Conservation (phyloP, 2,113 vertebrate species). For the Planiliza haematocheilus region DNA sequence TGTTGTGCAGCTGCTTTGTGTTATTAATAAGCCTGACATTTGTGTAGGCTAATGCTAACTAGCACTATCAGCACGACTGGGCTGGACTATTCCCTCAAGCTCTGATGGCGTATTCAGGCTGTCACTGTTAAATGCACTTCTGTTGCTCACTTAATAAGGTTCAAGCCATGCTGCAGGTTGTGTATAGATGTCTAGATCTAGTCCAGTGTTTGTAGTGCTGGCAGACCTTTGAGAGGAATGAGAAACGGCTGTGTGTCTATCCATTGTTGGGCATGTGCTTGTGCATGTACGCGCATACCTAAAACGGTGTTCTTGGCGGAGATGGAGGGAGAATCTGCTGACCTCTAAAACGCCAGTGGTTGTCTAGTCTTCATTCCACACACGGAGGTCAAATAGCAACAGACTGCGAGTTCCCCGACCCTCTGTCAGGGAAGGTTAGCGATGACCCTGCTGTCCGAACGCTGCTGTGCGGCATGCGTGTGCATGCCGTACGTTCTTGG, state of each 20-base stretch:
- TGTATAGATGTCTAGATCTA: neutral
- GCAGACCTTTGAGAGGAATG: neutral
- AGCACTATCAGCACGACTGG: slow-evolving; percentile 20
- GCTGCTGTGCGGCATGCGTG: slow-evolving; percentile 1
- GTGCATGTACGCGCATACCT: neutral
- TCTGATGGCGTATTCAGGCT: slow-evolving; percentile 7
- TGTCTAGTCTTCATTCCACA: slow-evolving; percentile 48
- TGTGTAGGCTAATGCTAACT: slow-evolving; percentile 54
- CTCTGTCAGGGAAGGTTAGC: slow-evolving; percentile 48
- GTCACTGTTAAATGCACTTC: slow-evolving; percentile 9
- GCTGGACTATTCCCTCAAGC: slow-evolving; percentile 32
- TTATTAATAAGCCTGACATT: slow-evolving; percentile 37
- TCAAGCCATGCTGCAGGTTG: neutral
- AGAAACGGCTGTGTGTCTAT: slow-evolving; percentile 9
- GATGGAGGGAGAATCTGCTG: slow-evolving; percentile 23
- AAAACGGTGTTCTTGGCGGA: neutral
- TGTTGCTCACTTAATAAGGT: neutral
- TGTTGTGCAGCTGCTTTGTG: slow-evolving; percentile 8
- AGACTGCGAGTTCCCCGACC: slow-evolving; percentile 31
- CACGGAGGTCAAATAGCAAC: slow-evolving; percentile 30
- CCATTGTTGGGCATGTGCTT: neutral
- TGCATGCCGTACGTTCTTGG: slow-evolving; percentile 8
- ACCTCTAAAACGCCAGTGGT: slow-evolving; percentile 22
- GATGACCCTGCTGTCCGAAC: slow-evolving; percentile 36
- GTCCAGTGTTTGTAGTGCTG: slow-evolving; percentile 3